Evolutionary conservation across 35 echinoderm and acorn worm species (phyloP), one percentile per base, ranked within the genome.

Genomic region (Heliocidaris tuberculata): DNA sequence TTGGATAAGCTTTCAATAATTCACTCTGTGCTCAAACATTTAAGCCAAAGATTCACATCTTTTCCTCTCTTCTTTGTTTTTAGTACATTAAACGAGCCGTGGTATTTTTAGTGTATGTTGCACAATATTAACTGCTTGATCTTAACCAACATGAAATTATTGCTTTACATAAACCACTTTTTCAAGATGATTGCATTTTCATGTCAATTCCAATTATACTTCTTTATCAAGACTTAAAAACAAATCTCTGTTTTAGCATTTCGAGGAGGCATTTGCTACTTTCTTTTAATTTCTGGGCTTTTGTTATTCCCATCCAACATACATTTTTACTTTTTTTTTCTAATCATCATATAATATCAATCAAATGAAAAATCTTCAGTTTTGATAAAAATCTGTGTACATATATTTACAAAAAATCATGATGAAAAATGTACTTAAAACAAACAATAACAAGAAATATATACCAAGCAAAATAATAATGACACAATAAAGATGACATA

Each of bases 91-190:
- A 13, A 52, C 15, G 52, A 56, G 52, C 52, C 7, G 0, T 10
- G 10, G 11, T 56, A 10, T 12, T 15, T 13, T 11, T 11, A 56
- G 52, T 12, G 52, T 1, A 56, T 11, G 52, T 13, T 56, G 52
- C 11, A 11, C 52, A 11, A 11, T 56, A 56, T 56, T 56, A 9
- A 56, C 11, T 56, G 52, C 52, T 56, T 27, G 65, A 78, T n/a
- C 65, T 78, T 27, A 21, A 19, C 65, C 19, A 27, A 78, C 27
- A 21, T 78, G 65, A 78, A 78, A 78, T 78, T 78, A 78, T 78
- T 78, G 65, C 65, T 78, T 78, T 78, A 78, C 65, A 78, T 78
- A 78, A 78, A 78, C 65, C 65, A 78, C 27, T 78, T 24, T n/a
- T n/a, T 78, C 19, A 78, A 78, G 19, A n/a, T 78, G 21, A 21